A percentile compares a stretch with the other conserved stretches of the same genome.
Conservation (phyloP, 2,888 invertebrate genomes). For the Rhingia rostrata region DNA sequence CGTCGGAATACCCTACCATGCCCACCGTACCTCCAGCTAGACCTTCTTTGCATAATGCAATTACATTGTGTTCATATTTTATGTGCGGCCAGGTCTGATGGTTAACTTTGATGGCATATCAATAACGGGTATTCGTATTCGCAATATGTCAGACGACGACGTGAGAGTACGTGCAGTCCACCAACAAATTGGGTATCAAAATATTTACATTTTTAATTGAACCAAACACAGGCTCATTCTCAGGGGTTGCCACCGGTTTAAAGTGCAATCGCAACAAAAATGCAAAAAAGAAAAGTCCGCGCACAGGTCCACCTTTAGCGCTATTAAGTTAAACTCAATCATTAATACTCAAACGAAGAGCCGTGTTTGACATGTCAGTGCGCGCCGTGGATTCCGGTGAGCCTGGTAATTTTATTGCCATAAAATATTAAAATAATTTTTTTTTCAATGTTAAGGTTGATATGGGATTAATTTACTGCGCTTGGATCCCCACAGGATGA, state of each 20-base stretch:
- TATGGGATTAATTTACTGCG: slow-evolving; percentile 65
- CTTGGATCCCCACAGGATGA: slow-evolving; percentile 16
- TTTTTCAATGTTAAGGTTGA: slow-evolving; percentile 55
- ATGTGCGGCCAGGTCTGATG: slow-evolving; percentile 32
- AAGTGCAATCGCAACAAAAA: slow-evolving; percentile 20
- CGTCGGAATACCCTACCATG: slow-evolving; percentile 2
- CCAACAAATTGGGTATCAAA: slow-evolving; percentile 66
- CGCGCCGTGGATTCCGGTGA: slow-evolving; percentile 47
- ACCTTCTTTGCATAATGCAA: slow-evolving; percentile 64
- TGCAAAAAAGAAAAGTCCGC: slow-evolving; percentile 1
- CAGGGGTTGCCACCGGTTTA: slow-evolving; percentile 30
- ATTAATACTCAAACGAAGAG: slow-evolving; percentile 61
- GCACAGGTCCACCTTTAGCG: slow-evolving; percentile 40
- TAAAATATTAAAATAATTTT: slow-evolving; percentile 69
- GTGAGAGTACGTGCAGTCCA: slow-evolving; percentile 31
- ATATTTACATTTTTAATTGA: slow-evolving; percentile 74
- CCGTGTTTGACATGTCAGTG: slow-evolving; percentile 65
- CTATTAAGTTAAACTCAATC: slow-evolving; percentile 55
- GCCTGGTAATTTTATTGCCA: slow-evolving; percentile 58
- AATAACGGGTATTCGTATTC: slow-evolving; percentile 51
- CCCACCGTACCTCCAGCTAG: not conserved
- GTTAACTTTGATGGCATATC: slow-evolving; percentile 63
- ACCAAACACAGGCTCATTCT: slow-evolving; percentile 5
- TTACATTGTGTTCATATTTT: slow-evolving; percentile 38
- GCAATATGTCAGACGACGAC: slow-evolving; percentile 10